Evolutionary conservation across 2,888 invertebrate species (phyloP).

Genomic region (Oxytorus armatus): DNA sequence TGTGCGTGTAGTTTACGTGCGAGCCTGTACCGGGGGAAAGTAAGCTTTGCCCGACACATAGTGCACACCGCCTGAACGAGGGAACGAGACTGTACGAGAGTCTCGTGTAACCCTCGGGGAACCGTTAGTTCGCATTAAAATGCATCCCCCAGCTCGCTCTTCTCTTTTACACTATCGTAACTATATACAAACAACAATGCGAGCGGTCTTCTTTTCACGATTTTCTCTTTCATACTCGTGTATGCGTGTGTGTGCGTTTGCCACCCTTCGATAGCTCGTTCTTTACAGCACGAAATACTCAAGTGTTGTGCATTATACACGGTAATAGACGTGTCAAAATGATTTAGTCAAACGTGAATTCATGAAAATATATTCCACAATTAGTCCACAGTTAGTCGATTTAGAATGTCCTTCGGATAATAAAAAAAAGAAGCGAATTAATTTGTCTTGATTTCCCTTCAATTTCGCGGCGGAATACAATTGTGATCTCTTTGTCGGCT

Average conservation of each 20-base stretch:
- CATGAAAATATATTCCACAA: slow-evolving; percentile 11
- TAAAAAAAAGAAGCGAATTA: neutral
- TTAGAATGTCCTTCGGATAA: neutral
- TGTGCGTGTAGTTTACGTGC: slow-evolving; percentile 72
- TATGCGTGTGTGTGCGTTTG: slow-evolving; percentile 1
- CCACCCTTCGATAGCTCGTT: slow-evolving; percentile 6
- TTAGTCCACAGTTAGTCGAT: neutral
- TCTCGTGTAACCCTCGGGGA: slow-evolving; percentile 62
- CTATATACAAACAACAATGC: slow-evolving; percentile 38
- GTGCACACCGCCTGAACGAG: slow-evolving; percentile 31
- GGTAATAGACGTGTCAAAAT: slow-evolving; percentile 17
- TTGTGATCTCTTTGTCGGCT: neutral
- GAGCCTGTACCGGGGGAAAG: slow-evolving; percentile 67
- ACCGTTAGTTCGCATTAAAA: slow-evolving; percentile 76
- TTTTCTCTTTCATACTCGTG: slow-evolving; percentile 14
- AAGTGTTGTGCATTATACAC: neutral
- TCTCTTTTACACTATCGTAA: slow-evolving; percentile 27
- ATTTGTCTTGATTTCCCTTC: neutral
- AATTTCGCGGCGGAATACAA: neutral
- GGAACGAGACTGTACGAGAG: slow-evolving; percentile 43
- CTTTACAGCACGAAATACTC: neutral
- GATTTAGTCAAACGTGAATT: slow-evolving; percentile 1
- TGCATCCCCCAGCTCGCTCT: slow-evolving; percentile 66
- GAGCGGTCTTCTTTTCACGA: slow-evolving; percentile 46
- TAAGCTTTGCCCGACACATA: slow-evolving; percentile 73